phyloP scores from a whole-genome alignment of 2,797 vertebrate genomes.

The Zalophus californianus region DNA sequence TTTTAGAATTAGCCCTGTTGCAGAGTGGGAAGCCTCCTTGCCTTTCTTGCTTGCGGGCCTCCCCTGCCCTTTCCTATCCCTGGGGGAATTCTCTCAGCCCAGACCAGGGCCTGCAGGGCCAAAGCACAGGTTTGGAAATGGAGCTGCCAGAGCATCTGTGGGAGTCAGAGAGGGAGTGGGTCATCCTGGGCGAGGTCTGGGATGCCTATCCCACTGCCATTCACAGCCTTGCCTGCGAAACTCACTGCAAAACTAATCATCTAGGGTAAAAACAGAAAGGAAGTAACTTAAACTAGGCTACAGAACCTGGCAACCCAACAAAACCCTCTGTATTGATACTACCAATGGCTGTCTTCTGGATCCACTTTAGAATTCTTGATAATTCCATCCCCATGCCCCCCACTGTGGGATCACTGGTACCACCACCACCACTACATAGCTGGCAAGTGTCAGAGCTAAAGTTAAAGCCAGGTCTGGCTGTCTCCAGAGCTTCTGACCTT shows the following conservation, averaged over 20 bases:
- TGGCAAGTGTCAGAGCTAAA: neutral
- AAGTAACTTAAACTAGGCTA: neutral
- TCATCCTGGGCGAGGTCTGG: neutral
- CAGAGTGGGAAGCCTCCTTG: neutral
- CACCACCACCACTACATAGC: neutral
- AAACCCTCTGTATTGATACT: rapidly evolving
- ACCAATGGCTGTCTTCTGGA: neutral
- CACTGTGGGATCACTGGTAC: neutral
- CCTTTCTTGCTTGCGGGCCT: neutral
- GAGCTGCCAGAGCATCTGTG: neutral
- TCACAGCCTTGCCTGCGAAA: neutral
- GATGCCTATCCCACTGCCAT: neutral
- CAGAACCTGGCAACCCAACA: neutral
- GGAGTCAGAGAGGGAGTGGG: neutral
- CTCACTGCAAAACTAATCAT: neutral
- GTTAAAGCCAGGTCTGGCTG: neutral
- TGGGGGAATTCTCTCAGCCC: neutral
- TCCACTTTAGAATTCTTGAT: neutral
- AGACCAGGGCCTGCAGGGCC: neutral
- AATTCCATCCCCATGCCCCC: too few species aligned
- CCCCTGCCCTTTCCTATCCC: neutral
- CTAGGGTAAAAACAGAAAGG: neutral
- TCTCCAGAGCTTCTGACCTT: neutral
- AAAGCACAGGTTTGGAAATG: neutral
- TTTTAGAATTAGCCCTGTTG: constrained; percentile 11